Conservation (phyloP, 2,797 vertebrate species). For the Dromococcyx pavoninus region DNA sequence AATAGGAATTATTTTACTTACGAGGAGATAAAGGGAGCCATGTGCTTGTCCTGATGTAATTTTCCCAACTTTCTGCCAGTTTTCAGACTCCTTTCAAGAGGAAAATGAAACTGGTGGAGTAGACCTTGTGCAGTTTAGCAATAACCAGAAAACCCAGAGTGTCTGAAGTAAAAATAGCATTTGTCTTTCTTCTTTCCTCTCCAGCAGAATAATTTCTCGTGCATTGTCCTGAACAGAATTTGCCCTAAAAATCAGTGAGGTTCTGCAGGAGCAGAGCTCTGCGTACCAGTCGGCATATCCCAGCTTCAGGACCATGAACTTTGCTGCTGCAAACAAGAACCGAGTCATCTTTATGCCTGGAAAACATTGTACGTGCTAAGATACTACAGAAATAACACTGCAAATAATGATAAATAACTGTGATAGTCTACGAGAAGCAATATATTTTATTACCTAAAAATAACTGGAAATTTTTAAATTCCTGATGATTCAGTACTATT, state of each 20-base stretch:
- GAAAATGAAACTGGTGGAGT: neutral
- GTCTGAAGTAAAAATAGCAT: neutral
- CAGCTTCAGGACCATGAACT: neutral
- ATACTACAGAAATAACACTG: neutral
- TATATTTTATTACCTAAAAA: neutral
- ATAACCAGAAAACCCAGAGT: neutral
- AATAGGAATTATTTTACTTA: neutral
- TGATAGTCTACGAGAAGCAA: neutral
- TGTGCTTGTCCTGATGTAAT: neutral
- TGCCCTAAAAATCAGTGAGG: neutral
- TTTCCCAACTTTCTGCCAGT: neutral
- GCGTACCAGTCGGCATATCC: fast-evolving
- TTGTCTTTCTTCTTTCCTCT: neutral
- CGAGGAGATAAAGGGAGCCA: neutral
- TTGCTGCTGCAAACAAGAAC: neutral
- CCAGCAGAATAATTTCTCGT: neutral
- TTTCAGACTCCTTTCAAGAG: neutral
- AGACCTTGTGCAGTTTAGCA: neutral
- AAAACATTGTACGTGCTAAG: neutral
- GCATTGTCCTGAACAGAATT: neutral
- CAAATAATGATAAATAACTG: neutral
- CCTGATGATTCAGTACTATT: neutral
- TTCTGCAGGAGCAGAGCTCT: neutral
- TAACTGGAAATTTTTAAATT: neutral
- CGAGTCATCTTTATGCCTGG: neutral